Percentiles rank a stretch among this genome's conserved stretches.
These are phyloP conservation scores for Parapristionchus giblindavisi DNA, from an alignment of 2,888 invertebrate species.

Conservation along the genomic window DNA sequence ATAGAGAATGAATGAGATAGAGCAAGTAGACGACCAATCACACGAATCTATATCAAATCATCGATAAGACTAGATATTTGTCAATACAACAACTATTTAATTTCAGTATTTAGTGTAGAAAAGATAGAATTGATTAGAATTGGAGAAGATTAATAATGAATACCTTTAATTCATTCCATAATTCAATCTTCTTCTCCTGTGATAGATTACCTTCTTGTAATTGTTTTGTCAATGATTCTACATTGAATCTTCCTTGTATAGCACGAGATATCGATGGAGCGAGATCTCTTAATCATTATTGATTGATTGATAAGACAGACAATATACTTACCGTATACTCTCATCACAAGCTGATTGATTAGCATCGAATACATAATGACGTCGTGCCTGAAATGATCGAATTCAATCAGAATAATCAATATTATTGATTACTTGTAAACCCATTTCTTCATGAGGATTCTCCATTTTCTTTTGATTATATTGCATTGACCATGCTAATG, in stretches of 20 bases:
- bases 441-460: conserved; percentile 8
- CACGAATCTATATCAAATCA: conserved; percentile 4
- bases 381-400: conserved; percentile 49
- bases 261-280: conserved; percentile 24
- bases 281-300: conserved; percentile 8
- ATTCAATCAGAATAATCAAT: background rate
- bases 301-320: background rate
- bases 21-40: conserved; percentile 46
- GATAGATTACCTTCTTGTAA: conserved; percentile 45
- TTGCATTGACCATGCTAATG: conserved; percentile 5
- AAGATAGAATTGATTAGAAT: no score
- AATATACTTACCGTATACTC: conserved; percentile 44
- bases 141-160: no score
- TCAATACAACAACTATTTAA: no score
- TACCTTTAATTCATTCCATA: conserved; percentile 55
- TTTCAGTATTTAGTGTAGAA: no score
- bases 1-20: conserved; percentile 54
- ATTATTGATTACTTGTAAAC: conserved; percentile 7
- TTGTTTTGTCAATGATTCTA: conserved; percentile 46
- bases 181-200: conserved; percentile 45
- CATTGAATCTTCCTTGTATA: conserved; percentile 49
- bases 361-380: conserved; percentile 60
- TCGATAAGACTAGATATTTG: no score
- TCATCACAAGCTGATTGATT: conserved; percentile 60
- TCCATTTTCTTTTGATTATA: conserved; percentile 23